Conservation (phyloP, 2,888 invertebrate genomes). For the Keiferia lycopersicella region DNA sequence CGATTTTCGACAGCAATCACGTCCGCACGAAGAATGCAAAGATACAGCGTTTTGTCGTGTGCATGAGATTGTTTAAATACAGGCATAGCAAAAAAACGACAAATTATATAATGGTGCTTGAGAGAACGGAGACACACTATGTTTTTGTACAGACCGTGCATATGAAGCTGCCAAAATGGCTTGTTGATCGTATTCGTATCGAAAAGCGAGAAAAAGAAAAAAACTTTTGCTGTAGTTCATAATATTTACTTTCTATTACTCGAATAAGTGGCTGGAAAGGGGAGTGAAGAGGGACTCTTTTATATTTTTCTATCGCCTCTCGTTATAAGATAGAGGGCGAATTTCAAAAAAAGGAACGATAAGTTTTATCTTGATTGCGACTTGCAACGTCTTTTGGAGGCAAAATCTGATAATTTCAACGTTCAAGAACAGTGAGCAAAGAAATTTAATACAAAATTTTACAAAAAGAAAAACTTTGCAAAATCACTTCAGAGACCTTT, state of each 20-base stretch:
- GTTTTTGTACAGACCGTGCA: too few species aligned
- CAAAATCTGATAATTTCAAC: conserved; percentile 20
- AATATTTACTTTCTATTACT: background rate
- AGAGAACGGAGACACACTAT: too few species aligned
- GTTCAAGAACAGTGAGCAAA: background rate
- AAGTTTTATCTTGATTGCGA: conserved; percentile 24
- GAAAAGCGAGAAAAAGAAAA: too few species aligned
- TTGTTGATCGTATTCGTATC: background rate
- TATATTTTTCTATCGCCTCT: background rate
- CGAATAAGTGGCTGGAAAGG: background rate
- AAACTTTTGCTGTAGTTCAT: background rate
- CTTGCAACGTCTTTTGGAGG: conserved; percentile 22
- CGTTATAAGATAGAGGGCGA: background rate
- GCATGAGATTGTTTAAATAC: too few species aligned
- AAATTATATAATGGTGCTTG: too few species aligned
- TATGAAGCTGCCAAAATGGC: background rate
- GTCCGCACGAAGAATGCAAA: too few species aligned
- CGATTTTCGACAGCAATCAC: too few species aligned
- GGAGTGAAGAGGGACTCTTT: background rate
- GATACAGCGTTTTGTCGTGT: too few species aligned
- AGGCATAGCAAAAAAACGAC: too few species aligned
- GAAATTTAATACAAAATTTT: background rate
- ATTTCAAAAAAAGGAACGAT: background rate
- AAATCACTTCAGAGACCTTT: background rate
- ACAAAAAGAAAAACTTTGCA: background rate